Evolutionary conservation across 1,140 invertebrate species (phyloP).

Genomic region (Bombyx mandarina): DNA sequence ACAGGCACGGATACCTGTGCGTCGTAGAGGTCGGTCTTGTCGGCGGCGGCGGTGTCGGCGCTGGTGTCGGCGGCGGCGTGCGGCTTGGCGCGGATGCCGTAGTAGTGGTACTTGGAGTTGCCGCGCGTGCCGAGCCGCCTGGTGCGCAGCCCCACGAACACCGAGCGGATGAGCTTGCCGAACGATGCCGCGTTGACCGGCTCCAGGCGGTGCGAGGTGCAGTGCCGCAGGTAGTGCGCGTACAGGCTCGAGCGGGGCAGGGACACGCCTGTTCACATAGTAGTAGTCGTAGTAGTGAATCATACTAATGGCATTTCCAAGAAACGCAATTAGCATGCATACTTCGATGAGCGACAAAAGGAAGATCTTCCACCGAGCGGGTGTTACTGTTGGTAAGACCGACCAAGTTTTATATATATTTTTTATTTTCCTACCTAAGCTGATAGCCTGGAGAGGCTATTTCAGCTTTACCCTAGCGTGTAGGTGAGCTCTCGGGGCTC

Average conservation of each 20-base stretch:
- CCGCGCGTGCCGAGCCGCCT: constrained; percentile 95
- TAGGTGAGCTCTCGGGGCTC: too few species aligned
- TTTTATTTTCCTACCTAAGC: too few species aligned
- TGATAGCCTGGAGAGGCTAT: too few species aligned
- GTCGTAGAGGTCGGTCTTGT: constrained; percentile 17
- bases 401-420: too few species aligned
- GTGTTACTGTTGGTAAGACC: too few species aligned
- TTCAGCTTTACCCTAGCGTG: too few species aligned
- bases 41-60: constrained; percentile 16
- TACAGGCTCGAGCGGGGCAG: constrained; percentile 96
- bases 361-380: too few species aligned
- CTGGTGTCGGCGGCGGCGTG: constrained; percentile 66
- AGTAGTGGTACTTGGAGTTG: constrained; percentile 99
- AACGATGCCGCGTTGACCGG: constrained; percentile 99
- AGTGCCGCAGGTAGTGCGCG: constrained; percentile 96
- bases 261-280: constrained; percentile 76
- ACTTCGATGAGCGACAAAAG: too few species aligned
- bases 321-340: too few species aligned
- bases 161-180: constrained; percentile 97
- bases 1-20: constrained; percentile 18
- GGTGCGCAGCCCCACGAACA: constrained; percentile 96
- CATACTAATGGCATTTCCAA: too few species aligned
- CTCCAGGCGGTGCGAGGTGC: constrained; percentile 93
- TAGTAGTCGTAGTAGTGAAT: too few species aligned
- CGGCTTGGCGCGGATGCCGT: constrained; percentile 97